phyloP scores from a whole-genome alignment of 2,888 invertebrate genomes.

The Rhagonycha lutea region DNA sequence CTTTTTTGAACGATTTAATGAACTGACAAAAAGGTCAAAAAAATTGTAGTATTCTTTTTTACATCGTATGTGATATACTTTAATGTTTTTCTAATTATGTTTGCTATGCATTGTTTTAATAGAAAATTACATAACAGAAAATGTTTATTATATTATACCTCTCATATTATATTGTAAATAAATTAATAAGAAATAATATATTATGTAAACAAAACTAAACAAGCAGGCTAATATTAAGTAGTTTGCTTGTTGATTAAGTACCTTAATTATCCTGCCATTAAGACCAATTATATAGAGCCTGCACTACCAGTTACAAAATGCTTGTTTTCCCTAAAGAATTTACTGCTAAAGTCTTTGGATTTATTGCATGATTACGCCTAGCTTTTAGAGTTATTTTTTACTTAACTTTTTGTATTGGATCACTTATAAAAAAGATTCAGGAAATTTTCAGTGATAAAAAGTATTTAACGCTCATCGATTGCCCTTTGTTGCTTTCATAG shows the following conservation, averaged over 20 bases:
- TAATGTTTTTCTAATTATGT: too few relatives aligned
- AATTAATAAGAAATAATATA: not conserved
- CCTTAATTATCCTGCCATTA: constrained; percentile 21
- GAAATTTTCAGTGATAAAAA: not conserved
- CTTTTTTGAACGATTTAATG: too few relatives aligned
- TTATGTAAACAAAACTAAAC: not conserved
- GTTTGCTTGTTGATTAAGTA: constrained; percentile 17
- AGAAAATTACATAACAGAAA: too few relatives aligned
- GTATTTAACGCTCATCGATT: not conserved
- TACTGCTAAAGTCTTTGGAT: constrained; percentile 15
- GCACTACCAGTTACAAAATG: constrained; percentile 11
- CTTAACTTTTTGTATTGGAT: not conserved
- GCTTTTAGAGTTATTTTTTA: constrained; percentile 13
- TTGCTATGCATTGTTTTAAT: too few relatives aligned
- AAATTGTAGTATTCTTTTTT: not conserved
- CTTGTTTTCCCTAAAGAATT: constrained; percentile 13
- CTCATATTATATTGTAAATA: not conserved
- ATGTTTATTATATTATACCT: not conserved
- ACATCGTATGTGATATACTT: not conserved
- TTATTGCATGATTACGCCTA: constrained; percentile 16
- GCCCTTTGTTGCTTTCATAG: not conserved
- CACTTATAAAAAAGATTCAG: not conserved
- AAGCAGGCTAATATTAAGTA: constrained; percentile 2
- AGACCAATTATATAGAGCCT: constrained; percentile 12
- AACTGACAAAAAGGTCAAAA: too few relatives aligned